phyloP scores from a whole-genome alignment of 2,888 invertebrate genomes.

The Biston stratarius region DNA sequence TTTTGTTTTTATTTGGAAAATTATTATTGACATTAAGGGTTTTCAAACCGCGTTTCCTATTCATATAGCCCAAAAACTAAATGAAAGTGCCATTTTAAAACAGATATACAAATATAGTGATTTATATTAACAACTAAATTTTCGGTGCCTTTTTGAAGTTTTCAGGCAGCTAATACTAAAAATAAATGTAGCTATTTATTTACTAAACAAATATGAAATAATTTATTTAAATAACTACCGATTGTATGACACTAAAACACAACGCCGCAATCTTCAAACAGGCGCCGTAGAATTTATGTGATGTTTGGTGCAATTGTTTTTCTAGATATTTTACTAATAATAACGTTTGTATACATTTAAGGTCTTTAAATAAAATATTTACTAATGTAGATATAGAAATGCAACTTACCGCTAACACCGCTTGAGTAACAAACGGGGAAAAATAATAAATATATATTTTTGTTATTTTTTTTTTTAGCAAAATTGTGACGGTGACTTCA shows the following conservation, averaged over 20 bases:
- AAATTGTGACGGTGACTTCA: slow-evolving; percentile 56
- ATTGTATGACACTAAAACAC: not conserved
- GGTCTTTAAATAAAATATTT: slow-evolving; percentile 35
- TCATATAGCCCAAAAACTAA: slow-evolving; percentile 35
- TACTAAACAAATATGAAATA: not conserved
- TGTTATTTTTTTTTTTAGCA: slow-evolving; percentile 61
- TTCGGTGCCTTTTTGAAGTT: slow-evolving; percentile 34
- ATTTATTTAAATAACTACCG: not conserved
- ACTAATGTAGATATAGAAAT: slow-evolving; percentile 42
- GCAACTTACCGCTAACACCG: slow-evolving; percentile 35
- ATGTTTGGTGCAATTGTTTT: slow-evolving; percentile 60
- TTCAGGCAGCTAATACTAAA: slow-evolving; percentile 14
- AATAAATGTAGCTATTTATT: not conserved
- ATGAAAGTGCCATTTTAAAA: slow-evolving; percentile 40
- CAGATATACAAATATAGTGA: slow-evolving; percentile 36
- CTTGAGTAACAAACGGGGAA: slow-evolving; percentile 35
- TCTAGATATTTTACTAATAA: slow-evolving; percentile 53
- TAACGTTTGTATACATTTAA: slow-evolving; percentile 36
- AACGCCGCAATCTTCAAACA: slow-evolving; percentile 19
- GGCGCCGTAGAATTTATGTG: slow-evolving; percentile 46
- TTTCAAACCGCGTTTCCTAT: slow-evolving; percentile 7
- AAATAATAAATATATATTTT: slow-evolving; percentile 39
- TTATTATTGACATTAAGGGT: not conserved
- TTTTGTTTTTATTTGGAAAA: not conserved
- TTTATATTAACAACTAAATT: slow-evolving; percentile 34